Base-by-base conservation (phyloP, 2,797 vertebrate species). In the Muscicapa striata region DNA sequence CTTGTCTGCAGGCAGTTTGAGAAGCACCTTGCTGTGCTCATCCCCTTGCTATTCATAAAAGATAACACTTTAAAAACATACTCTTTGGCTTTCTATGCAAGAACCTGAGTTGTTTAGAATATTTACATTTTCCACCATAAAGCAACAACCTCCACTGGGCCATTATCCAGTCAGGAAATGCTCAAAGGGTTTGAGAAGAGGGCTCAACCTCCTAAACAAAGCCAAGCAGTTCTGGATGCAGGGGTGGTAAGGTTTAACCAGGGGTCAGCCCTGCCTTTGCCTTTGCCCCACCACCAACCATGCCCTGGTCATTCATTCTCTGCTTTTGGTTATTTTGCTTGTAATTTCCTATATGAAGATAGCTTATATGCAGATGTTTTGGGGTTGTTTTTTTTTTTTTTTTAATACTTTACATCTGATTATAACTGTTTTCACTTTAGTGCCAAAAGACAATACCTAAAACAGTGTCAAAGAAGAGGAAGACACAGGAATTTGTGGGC, bases 401-500 rank as follows among this genome's bases (percentile, higher is more conserved):
- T 34, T 34, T 34, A 34, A 34, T 34, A 68, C 19, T 88, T 95
- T 86, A 93, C 69, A 84, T 93, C 62, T 89, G 87, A 97, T 95
- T 96, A 84, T 82, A 95, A 89, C 78, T 91, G 87, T 94, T 96
- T 97, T 92, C 68, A 81, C 57, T 90, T 89, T 49, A 69, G 29
- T 96, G 92, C 92, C 94, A 93, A 93, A 95, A 94, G 88, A 95
- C 81, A 94, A 93, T 94, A 96, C 93, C 90, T 95, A 95, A 92
- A 96, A 92, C 69, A 87, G 66, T 58, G 72, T 66, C 40, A 10
- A 51, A 52, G 15, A 76, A 91, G 83, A 96, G 83, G 94, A 96
- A 95, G 95, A 92, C 84, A 81, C 70, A 91, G 82, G 87, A 79
- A 66, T 91, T 89, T 96, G 91, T 91, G 94, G 95, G 90, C 83